Base-by-base conservation (phyloP, 1,140 invertebrate genomes). In the Bombus confusus region DNA sequence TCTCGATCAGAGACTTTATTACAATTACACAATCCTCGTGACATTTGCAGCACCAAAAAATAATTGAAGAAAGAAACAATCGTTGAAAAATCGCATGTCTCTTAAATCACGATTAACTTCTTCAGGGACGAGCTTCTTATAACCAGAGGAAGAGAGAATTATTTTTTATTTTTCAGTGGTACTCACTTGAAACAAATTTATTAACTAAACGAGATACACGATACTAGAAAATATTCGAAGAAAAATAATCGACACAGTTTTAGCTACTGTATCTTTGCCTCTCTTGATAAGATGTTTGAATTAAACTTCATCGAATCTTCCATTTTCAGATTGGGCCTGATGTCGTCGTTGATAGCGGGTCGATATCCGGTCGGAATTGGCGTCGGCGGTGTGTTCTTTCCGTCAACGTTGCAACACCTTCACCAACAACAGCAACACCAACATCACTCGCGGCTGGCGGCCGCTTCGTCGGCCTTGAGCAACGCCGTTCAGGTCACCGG, bases 291-390 rank as follows among this genome's bases (percentile, higher is more conserved):
- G 47, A 22, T 22, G 47, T 22, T 52, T 6, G 47, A 52, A 37
- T 37, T 37, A 66, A 2, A 15, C 68, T 1, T 39, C 1, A 71
- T 13, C 18, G 68, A 69, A 28, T 52, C 13, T 4, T 52, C 9
- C 34, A n/a, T 82, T 64, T 91, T 28, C 96, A 98, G 97, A 95
- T 95, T 98, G 94, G 97, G 97, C 80, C 96, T 98, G 86, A 98
- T 98, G 95, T 97, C 97, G 37, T 94, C 94, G 59, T 66, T 95
- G 87, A 95, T 95, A 85, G 92, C 97, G 96, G 93, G 97, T 96
- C 96, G 97, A 96, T 92, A 97, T 96, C 77, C 94, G 96, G 85
- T 97, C 96, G 71, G 97, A 92, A 91, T 96, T 94, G 76, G 94
- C 83, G 83, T 96, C 91, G 75, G 94, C 62, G 85, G 94, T 71